Base-by-base conservation (phyloP, 2,888 invertebrate genomes). In the Tinea semifulvella region DNA sequence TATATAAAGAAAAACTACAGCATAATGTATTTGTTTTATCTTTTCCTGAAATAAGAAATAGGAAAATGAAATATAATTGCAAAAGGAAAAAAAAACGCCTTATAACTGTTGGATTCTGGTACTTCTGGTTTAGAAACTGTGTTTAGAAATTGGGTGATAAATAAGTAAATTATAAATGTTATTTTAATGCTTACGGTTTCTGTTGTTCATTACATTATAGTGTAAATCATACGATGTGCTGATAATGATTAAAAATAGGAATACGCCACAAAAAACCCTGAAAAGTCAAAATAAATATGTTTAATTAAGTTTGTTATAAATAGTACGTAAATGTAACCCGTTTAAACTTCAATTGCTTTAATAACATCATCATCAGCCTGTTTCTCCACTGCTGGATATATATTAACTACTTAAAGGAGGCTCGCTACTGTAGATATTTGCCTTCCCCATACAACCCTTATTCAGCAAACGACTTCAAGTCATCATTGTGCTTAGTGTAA, bases 1-100 rank as follows among this genome's bases (percentile, higher is more conserved):
- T 64, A 27, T 66, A 65, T 0, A 68, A 53, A 1, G 61, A 63
- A 42, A 63, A 62, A 25, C 35, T 18, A 8, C 22, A 17, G 14
- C 14, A 42, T 6, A 46, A 17, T 7, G 57, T 58, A 40, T 57
- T 67, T 3, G 57, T 48, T 28, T 53, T 51, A 13, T 31, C 31
- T 13, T 31, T 31, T 3, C 31, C 70, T 70, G 57, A 16, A 55
- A 53, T 13, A 35, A 26, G 11, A 26, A 26, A 26, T 26, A 6
- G 25, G n/a, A n/a, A n/a, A n/a, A n/a, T n/a, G n/a, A n/a, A n/a
- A n/a, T n/a, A n/a, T n/a, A n/a, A n/a, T n/a, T n/a, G n/a, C n/a
- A n/a, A n/a, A n/a, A n/a, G n/a, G n/a, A n/a, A n/a, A n/a, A n/a
- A n/a, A n/a, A n/a, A n/a, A n/a, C n/a, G n/a, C 11, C 11, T 2